Evolutionary conservation across 2,113 vertebrate species (phyloP).

Genomic region (Falco punctatus): DNA sequence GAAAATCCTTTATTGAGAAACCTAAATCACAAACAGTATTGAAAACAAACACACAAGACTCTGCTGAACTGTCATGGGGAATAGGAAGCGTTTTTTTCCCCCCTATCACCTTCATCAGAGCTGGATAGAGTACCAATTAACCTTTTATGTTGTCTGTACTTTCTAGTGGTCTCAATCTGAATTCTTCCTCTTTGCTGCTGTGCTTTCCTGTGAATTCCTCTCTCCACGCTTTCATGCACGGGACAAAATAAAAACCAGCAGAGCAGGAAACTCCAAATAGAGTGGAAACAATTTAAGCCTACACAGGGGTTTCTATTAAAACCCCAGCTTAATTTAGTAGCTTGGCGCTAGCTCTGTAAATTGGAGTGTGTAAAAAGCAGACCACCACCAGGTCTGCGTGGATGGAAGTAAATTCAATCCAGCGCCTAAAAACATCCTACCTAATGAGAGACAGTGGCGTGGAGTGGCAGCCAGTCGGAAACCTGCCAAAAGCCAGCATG

Average conservation of each 20-base stretch:
- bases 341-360: background rate
- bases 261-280: conserved; percentile 42
- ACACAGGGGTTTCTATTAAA: conserved; percentile 48
- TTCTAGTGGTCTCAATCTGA: background rate
- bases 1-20: background rate
- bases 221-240: background rate
- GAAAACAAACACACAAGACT: conserved; percentile 4
- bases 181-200: background rate
- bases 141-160: background rate
- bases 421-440: background rate
- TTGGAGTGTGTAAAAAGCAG: conserved; percentile 6
- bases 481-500: background rate
- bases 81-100: background rate
- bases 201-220: conserved; percentile 5
- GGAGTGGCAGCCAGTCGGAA: background rate
- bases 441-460: background rate
- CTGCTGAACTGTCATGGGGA: background rate
- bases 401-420: background rate
- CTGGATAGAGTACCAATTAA: background rate
- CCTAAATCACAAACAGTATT: background rate
- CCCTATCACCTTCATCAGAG: background rate
- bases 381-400: background rate
- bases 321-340: background rate
- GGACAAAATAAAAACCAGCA: conserved; percentile 37
- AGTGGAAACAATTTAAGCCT: conserved; percentile 40